These are phyloP conservation scores for Drosophila mettleri DNA, from an alignment of 2,888 invertebrate genomes.

Conservation along the genomic window DNA sequence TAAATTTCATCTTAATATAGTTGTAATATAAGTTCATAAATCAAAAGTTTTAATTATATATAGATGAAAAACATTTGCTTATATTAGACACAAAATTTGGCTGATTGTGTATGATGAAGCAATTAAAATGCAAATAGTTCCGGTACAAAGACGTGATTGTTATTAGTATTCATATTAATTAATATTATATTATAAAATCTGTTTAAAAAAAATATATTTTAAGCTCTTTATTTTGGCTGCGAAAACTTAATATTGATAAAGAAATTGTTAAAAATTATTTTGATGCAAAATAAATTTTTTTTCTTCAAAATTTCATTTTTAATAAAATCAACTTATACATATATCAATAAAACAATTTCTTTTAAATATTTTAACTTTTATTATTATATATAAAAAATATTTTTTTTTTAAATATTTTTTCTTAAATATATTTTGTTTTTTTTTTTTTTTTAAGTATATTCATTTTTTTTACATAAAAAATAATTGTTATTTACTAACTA, in stretches of 20 bases:
- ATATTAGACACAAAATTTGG: background rate
- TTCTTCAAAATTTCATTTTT: too few relatives aligned
- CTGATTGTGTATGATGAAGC: background rate
- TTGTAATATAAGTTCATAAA: constrained; percentile 1
- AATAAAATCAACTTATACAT: too few relatives aligned
- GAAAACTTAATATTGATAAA: too few relatives aligned
- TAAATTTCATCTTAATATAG: constrained; percentile 7
- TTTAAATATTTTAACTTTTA: too few relatives aligned
- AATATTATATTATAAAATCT: background rate
- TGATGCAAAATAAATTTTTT: background rate
- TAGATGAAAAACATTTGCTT: background rate
- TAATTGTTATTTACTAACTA: background rate
- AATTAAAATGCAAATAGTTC: constrained; percentile 16
- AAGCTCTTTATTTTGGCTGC: background rate
- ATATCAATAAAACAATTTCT: too few relatives aligned
- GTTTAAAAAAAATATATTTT: background rate
- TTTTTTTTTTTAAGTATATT: too few relatives aligned
- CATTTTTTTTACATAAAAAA: too few relatives aligned
- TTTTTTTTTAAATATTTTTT: background rate
- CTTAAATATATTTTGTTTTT: too few relatives aligned
- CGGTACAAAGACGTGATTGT: constrained; percentile 14
- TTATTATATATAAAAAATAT: background rate
- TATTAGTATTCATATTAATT: background rate
- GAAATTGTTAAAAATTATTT: background rate
- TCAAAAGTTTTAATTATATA: background rate